Evolutionary conservation across 2,113 vertebrate species (phyloP), one percentile per base, ranked within the genome.

Genomic region (Pterocles gutturalis): DNA sequence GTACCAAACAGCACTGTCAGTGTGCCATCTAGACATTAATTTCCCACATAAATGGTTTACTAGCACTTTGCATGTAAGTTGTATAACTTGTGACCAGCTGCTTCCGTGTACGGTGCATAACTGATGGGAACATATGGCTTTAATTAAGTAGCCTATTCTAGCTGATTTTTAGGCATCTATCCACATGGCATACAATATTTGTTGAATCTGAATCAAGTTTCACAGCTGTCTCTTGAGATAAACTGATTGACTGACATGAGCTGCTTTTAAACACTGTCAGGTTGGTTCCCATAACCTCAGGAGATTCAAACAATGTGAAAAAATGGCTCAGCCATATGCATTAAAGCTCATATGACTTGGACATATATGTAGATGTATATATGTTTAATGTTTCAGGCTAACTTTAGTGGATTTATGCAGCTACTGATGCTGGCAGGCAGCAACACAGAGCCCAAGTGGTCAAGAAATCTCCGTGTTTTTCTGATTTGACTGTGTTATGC

Each of bases 131-230:
- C 97, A 98, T 98, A 98, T 97, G 97, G 97, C 97, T 98, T 98
- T 98, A 98, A 98, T 98, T 98, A 98, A 98, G 97, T 97, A 98
- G 96, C 95, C 97, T 95, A 96, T 97, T 98, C 97, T 97, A 95
- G 96, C 96, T 98, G 94, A 97, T 97, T 97, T 97, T 98, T 97
- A 96, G 97, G 97, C 97, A 97, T 96, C 95, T 95, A 89, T 97
- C 97, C 97, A 98, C 97, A 98, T 98, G 97, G 97, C 97, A 97
- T 96, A 78, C 84, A 95, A 38, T 97, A 96, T 97, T 96, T 95
- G 95, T 97, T 98, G 97, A 98, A 98, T 91, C 95, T 94, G 97
- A 97, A 95, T 97, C 97, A 98, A 98, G 90, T 97, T 98, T 97
- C 96, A 96, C 97, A 98, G 97, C 97, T 98, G 97, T 96, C 96